Percentiles rank a stretch among this genome's conserved stretches.
These are phyloP conservation scores for Myiothlypis coronata DNA, from an alignment of 2,797 vertebrate species.

Conservation along the genomic window DNA sequence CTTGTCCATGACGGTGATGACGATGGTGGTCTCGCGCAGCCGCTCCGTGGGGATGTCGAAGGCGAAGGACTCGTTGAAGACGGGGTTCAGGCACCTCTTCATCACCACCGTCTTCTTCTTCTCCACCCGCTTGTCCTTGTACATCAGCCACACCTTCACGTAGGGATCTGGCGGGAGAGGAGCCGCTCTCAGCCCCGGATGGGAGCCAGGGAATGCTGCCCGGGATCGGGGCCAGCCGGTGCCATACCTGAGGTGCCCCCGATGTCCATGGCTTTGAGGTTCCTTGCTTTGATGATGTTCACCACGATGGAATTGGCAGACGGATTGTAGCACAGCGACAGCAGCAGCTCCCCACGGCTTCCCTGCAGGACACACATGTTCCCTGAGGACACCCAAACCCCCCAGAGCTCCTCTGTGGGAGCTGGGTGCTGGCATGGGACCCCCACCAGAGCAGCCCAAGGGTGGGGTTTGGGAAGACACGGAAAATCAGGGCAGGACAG, in stretches of 20 bases:
- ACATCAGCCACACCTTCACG: slow-evolving; percentile 98
- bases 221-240: fast-evolving
- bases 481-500: background rate
- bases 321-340: slow-evolving; percentile 98
- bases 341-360: slow-evolving; percentile 88
- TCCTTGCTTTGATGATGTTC: slow-evolving; percentile 97
- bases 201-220: fast-evolving
- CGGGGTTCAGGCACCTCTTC: slow-evolving; percentile 95
- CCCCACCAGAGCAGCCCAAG: background rate
- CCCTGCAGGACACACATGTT: slow-evolving; percentile 71
- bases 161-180: slow-evolving; percentile 86
- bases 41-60: slow-evolving; percentile 97
- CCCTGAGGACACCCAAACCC: background rate
- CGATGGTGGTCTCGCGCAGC: slow-evolving; percentile 95
- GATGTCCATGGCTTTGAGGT: slow-evolving; percentile 99
- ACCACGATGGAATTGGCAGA: slow-evolving; percentile 98
- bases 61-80: slow-evolving; percentile 98
- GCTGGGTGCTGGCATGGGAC: background rate
- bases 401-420: fast-evolving
- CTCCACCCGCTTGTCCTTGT: slow-evolving; percentile 98
- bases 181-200: background rate
- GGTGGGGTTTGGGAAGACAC: background rate
- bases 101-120: slow-evolving; percentile 99
- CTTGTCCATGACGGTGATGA: slow-evolving; percentile 99
- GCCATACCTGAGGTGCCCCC: slow-evolving; percentile 94